Conservation (phyloP, 2,888 invertebrate species). For the Watsonalla binaria region DNA sequence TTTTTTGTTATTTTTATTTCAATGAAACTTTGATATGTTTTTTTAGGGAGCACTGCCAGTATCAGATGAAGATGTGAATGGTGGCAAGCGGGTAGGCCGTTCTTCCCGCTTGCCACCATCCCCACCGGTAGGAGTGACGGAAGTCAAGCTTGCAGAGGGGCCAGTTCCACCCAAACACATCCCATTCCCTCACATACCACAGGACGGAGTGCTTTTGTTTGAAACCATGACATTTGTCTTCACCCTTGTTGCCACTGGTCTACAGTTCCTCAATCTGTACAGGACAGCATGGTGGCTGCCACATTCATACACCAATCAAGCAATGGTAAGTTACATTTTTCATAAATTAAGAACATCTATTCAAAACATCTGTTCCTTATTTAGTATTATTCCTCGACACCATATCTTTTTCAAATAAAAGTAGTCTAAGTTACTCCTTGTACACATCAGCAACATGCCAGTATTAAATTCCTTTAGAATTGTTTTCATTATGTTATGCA, state of each 20-base stretch:
- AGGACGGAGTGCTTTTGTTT: slow-evolving; percentile 89
- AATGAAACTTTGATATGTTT: no score
- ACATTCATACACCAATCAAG: slow-evolving; percentile 91
- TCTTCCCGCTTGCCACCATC: slow-evolving; percentile 36
- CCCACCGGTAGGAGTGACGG: slow-evolving; percentile 26
- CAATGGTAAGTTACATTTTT: slow-evolving; percentile 81
- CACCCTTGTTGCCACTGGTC: slow-evolving; percentile 85
- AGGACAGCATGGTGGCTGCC: slow-evolving; percentile 98
- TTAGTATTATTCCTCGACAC: no score
- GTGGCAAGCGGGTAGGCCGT: slow-evolving; percentile 46
- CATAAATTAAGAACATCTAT: no score
- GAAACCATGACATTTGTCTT: slow-evolving; percentile 91
- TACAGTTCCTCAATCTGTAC: slow-evolving; percentile 97
- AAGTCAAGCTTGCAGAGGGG: slow-evolving; percentile 49
- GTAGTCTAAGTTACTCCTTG: no score
- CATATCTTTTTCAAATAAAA: no score
- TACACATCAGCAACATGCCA: no score
- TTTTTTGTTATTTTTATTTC: no score
- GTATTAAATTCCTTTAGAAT: no score
- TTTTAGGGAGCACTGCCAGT: slow-evolving; percentile 40
- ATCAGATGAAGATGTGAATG: slow-evolving; percentile 57
- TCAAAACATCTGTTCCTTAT: no score
- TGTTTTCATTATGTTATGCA: no score
- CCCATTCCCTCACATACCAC: slow-evolving; percentile 87
- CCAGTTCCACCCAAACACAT: slow-evolving; percentile 86